phyloP scores from a whole-genome alignment of 2,888 invertebrate species.

The Meiosimyza decipiens region DNA sequence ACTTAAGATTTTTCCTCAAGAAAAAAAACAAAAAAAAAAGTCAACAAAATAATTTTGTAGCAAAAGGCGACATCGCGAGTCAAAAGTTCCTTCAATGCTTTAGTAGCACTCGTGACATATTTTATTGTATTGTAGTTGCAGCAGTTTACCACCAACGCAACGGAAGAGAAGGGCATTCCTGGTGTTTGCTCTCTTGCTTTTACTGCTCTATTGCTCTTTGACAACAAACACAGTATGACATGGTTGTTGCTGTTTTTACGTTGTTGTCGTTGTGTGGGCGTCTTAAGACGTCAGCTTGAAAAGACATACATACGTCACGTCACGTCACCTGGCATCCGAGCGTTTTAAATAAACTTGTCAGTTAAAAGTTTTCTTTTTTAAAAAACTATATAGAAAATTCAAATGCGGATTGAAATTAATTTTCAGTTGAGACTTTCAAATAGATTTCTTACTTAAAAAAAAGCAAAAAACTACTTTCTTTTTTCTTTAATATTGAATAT shows the following conservation, averaged over 20 bases:
- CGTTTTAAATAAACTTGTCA: no score
- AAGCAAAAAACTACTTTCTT: no score
- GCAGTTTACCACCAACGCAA: neutral
- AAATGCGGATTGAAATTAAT: no score
- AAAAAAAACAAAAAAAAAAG: conserved; percentile 2
- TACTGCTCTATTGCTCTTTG: neutral
- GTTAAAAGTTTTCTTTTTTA: no score
- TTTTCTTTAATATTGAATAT: no score
- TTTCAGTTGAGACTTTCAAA: no score
- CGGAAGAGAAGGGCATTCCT: conserved; percentile 22
- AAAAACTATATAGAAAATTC: no score
- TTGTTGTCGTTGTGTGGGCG: conserved; percentile 16
- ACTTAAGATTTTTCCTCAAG: conserved; percentile 22
- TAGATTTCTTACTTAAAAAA: no score
- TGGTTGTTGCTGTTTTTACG: neutral
- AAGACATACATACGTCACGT: conserved; percentile 9
- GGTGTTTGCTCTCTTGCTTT: neutral
- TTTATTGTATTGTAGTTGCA: neutral
- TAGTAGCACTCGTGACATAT: conserved; percentile 8
- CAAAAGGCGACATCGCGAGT: conserved; percentile 4
- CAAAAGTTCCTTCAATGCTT: conserved; percentile 11
- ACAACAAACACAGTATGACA: neutral
- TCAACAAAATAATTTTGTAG: neutral
- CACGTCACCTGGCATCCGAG: neutral
- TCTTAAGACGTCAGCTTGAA: conserved; percentile 23